Evolutionary conservation across 2,797 vertebrate genomes (phyloP).

Genomic region (Rachycentron canadum): DNA sequence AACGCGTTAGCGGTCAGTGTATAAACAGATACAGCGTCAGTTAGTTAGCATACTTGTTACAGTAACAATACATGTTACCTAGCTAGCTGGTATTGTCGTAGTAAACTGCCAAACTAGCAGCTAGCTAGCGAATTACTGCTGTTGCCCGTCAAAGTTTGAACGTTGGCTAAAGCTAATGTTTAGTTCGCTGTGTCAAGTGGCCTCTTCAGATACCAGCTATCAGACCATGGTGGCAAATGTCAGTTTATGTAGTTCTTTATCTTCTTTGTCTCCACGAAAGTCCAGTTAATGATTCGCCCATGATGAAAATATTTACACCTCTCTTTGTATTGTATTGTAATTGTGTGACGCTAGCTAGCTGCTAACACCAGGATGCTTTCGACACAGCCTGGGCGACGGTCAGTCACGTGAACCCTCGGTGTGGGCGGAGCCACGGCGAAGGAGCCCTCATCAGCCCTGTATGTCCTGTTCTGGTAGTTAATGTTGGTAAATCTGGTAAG

Average conservation of each 20-base stretch:
- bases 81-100: conserved; percentile 7
- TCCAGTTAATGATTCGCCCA: conserved; percentile 13
- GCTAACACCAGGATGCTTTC: conserved; percentile 80
- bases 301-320: conserved; percentile 22
- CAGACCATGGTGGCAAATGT: conserved; percentile 25
- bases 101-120: conserved; percentile 38
- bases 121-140: conserved; percentile 52
- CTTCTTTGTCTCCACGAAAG: conserved; percentile 37
- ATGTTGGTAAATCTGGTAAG: too few species aligned
- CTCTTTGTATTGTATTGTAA: conserved; percentile 18
- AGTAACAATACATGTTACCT: conserved; percentile 14
- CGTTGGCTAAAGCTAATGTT: conserved; percentile 68
- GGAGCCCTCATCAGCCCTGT: background rate
- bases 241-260: conserved; percentile 12
- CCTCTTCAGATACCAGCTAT: conserved; percentile 37
- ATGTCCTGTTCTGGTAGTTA: background rate
- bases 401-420: conserved; percentile 70
- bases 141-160: conserved; percentile 79
- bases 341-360: conserved; percentile 48
- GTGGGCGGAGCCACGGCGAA: conserved; percentile 58
- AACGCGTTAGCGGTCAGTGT: background rate
- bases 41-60: background rate
- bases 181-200: conserved; percentile 57
- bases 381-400: conserved; percentile 80
- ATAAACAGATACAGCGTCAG: background rate